A percentile compares a stretch with the other conserved stretches of the same genome.
Evolutionary conservation across 1,140 invertebrate genomes (phyloP).

Genomic region (Augochlora pura): DNA sequence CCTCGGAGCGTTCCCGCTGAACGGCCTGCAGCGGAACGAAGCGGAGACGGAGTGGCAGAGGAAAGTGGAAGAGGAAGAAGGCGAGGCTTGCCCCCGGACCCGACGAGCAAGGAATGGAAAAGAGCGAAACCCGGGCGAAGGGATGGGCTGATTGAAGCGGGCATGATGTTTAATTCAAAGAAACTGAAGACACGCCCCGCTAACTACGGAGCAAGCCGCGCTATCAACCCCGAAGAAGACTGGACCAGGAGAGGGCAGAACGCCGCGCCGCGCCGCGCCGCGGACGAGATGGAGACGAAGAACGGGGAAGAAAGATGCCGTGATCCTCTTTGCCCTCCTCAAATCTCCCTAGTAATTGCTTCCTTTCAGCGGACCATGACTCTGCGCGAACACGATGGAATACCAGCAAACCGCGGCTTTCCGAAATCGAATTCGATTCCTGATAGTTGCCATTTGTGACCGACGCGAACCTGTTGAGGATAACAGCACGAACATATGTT

Average conservation of each 20-base stretch:
- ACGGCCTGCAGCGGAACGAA: not conserved
- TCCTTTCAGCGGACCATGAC: slow-evolving; percentile 48
- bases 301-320: slow-evolving; percentile 19
- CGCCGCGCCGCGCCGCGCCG: too few relatives aligned
- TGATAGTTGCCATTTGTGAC: not conserved
- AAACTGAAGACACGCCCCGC: slow-evolving; percentile 70
- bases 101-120: slow-evolving; percentile 32
- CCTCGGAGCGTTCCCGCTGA: slow-evolving; percentile 11
- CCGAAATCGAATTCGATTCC: slow-evolving; percentile 6
- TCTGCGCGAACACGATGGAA: slow-evolving; percentile 4
- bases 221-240: slow-evolving; percentile 57
- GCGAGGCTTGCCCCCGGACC: slow-evolving; percentile 41
- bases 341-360: slow-evolving; percentile 61
- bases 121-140: slow-evolving; percentile 27
- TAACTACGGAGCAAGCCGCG: slow-evolving; percentile 61
- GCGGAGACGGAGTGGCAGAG: slow-evolving; percentile 1
- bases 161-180: slow-evolving; percentile 77
- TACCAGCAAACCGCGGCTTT: not conserved
- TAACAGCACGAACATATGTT: too few relatives aligned
- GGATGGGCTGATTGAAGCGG: slow-evolving; percentile 70
- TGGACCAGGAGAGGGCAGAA: slow-evolving; percentile 20
- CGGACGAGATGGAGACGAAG: not conserved
- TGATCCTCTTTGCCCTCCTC: slow-evolving; percentile 59
- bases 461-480: too few relatives aligned
- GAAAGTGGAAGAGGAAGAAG: slow-evolving; percentile 5